These are phyloP conservation scores for Leptopilina boulardi DNA, from an alignment of 1,140 invertebrate genomes.

Conservation along the genomic window DNA sequence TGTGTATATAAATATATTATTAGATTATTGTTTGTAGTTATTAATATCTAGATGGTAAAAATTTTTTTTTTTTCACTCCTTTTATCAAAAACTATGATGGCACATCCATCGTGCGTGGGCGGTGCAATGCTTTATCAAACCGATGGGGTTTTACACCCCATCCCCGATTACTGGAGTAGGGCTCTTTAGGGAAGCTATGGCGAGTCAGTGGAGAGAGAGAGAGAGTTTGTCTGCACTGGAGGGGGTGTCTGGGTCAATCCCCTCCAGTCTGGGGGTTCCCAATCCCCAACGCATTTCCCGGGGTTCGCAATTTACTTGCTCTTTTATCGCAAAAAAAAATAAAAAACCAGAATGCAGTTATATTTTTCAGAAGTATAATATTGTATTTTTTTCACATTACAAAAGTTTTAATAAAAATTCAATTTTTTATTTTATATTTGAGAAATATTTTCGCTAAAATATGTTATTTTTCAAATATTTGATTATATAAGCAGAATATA, in stretches of 20 bases:
- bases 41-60: not conserved
- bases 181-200: slow-evolving; percentile 64
- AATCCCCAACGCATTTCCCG: slow-evolving; percentile 74
- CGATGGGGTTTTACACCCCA: slow-evolving; percentile 65
- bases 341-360: slow-evolving; percentile 5
- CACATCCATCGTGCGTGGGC: slow-evolving; percentile 63
- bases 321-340: slow-evolving; percentile 40
- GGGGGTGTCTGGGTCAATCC: slow-evolving; percentile 77
- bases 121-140: slow-evolving; percentile 68
- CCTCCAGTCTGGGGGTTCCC: slow-evolving; percentile 72
- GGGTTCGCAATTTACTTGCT: slow-evolving; percentile 66
- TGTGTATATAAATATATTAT: not conserved
- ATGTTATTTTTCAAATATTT: too few relatives aligned
- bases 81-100: slow-evolving; percentile 36
- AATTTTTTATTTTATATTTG: too few relatives aligned
- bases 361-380: slow-evolving; percentile 36
- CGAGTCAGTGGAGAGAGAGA: slow-evolving; percentile 61
- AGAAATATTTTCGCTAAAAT: too few relatives aligned
- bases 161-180: slow-evolving; percentile 59
- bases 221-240: slow-evolving; percentile 69
- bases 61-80: slow-evolving; percentile 27
- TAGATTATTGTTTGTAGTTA: too few relatives aligned
- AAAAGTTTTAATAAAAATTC: too few relatives aligned
- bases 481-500: too few relatives aligned
- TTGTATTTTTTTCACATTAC: too few relatives aligned